Evolutionary conservation across 2,113 vertebrate species (phyloP).

Genomic region (Microtus ochrogaster): DNA sequence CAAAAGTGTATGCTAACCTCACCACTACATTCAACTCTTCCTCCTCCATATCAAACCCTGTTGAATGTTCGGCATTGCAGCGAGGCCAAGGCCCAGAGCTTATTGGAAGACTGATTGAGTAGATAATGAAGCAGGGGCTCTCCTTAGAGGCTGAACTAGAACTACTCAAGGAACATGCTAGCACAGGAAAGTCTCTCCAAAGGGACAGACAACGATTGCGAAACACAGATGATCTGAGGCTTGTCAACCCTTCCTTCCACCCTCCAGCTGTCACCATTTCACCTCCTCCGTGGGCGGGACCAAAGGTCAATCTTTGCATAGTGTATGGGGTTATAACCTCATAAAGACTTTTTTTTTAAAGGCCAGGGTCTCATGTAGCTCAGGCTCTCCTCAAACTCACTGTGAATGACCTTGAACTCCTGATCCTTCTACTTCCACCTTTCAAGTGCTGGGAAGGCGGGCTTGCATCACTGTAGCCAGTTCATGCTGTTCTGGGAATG

Average conservation of each 20-base stretch:
- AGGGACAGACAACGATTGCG: not conserved
- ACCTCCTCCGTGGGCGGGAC: not conserved
- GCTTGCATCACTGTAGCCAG: too few relatives aligned
- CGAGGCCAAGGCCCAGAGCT: constrained; percentile 2
- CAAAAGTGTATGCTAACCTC: not conserved
- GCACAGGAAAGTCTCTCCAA: constrained; percentile 10
- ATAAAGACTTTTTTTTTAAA: not conserved
- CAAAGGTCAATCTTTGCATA: not conserved
- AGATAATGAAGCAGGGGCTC: not conserved
- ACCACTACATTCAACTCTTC: not conserved
- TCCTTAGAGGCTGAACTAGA: not conserved
- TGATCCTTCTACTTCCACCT: not conserved
- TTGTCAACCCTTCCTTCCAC: not conserved
- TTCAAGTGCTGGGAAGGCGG: not conserved
- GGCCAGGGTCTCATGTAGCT: not conserved
- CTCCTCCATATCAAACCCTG: not conserved
- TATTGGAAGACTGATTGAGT: constrained; percentile 18
- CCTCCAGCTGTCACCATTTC: not conserved
- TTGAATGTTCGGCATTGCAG: not conserved
- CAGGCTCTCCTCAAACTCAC: not conserved
- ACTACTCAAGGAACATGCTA: not conserved
- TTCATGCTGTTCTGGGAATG: not conserved
- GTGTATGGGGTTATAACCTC: not conserved
- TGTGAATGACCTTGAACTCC: not conserved
- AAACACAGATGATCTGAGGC: not conserved